Percentiles rank a stretch among this genome's conserved stretches.
Evolutionary conservation across 2,113 vertebrate species (phyloP).

Genomic region (Mungos mungo): DNA sequence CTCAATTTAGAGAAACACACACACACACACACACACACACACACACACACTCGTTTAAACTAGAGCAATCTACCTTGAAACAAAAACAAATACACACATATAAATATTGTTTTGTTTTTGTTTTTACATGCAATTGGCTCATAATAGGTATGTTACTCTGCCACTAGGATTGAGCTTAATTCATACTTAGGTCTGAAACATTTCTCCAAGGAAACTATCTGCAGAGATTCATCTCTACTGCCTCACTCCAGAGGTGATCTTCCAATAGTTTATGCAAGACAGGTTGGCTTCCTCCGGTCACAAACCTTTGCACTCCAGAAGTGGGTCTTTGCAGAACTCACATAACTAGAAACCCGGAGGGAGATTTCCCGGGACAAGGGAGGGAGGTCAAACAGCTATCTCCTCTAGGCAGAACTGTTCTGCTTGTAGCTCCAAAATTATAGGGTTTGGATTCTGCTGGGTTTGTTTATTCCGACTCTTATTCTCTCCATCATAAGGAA

Average conservation of each 20-base stretch:
- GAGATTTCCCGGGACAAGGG: not conserved
- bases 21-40: not conserved
- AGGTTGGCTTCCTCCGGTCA: not conserved
- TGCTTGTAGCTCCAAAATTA: not conserved
- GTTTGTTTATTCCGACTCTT: not conserved
- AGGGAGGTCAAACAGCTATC: not conserved
- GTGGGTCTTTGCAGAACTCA: not conserved
- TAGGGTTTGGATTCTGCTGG: not conserved
- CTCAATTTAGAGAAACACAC: not conserved
- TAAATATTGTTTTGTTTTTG: not conserved
- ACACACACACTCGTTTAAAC: not conserved
- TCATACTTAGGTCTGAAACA: not conserved
- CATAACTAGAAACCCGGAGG: not conserved
- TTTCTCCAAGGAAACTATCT: not conserved
- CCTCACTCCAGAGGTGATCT: not conserved
- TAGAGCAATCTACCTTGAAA: not conserved
- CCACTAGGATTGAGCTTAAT: not conserved
- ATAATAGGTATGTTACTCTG: not conserved
- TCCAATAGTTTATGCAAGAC: not conserved
- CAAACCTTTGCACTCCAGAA: not conserved
- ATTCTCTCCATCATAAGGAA: not conserved
- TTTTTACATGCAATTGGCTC: not conserved
- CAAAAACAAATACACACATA: not conserved
- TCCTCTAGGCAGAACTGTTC: not conserved
- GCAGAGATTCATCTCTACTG: not conserved